Evolutionary conservation across 2,888 invertebrate genomes (phyloP).

Genomic region (Macrophya alboannulata): DNA sequence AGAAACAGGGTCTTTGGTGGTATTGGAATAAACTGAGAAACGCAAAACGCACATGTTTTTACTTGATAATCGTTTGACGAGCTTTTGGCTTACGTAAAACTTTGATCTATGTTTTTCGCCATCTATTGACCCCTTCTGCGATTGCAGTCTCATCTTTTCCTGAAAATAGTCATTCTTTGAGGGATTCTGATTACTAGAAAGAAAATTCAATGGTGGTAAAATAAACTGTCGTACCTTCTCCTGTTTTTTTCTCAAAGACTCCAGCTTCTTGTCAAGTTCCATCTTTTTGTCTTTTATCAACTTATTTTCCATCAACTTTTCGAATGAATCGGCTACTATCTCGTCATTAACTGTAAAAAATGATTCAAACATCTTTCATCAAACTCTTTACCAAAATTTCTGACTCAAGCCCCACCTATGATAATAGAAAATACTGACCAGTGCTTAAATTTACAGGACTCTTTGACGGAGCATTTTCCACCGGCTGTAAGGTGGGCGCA

Average conservation of each 20-base stretch:
- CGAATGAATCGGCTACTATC: slow-evolving; percentile 89
- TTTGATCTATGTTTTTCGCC: slow-evolving; percentile 86
- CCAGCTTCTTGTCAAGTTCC: slow-evolving; percentile 94
- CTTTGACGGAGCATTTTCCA: slow-evolving; percentile 72
- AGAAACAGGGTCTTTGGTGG: background rate
- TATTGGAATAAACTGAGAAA: background rate
- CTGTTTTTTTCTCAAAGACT: slow-evolving; percentile 90
- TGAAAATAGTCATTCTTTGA: slow-evolving; percentile 60
- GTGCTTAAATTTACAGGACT: slow-evolving; percentile 72
- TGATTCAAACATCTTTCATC: background rate
- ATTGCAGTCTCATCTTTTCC: slow-evolving; percentile 84
- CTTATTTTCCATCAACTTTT: slow-evolving; percentile 91
- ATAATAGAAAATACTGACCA: slow-evolving; percentile 66
- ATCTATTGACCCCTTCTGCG: slow-evolving; percentile 84
- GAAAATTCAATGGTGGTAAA: slow-evolving; percentile 50
- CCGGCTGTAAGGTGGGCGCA: slow-evolving; percentile 64
- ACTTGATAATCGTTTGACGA: slow-evolving; percentile 89
- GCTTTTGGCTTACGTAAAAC: slow-evolving; percentile 88
- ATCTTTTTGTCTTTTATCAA: slow-evolving; percentile 90
- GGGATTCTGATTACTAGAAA: background rate
- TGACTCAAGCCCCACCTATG: no score
- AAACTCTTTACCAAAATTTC: background rate
- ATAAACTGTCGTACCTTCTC: slow-evolving; percentile 83
- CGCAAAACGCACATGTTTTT: slow-evolving; percentile 91
- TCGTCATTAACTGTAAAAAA: slow-evolving; percentile 75